Evolutionary conservation across 2,113 vertebrate genomes (phyloP).

Genomic region (Podilymbus podiceps): DNA sequence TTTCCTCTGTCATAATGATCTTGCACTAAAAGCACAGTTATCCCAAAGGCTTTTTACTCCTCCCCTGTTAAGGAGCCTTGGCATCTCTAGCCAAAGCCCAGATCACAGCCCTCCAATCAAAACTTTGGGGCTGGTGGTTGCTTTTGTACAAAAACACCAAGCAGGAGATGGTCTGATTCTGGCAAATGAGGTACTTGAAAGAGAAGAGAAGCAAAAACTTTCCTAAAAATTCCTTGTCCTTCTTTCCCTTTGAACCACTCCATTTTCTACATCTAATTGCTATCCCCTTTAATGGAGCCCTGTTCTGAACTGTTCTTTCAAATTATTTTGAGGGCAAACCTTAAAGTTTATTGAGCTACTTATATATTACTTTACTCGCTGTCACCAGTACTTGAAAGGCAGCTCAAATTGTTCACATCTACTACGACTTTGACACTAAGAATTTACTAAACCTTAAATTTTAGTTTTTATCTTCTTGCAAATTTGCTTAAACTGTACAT

Average conservation of each 20-base stretch:
- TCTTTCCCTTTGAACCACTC: background rate
- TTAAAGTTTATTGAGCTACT: background rate
- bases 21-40: background rate
- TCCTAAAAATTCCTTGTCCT: background rate
- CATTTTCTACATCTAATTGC: background rate
- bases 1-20: background rate
- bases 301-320: background rate
- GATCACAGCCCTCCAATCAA: background rate
- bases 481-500: background rate
- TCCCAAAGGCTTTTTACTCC: background rate
- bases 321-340: background rate
- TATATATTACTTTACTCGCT: background rate
- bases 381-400: background rate
- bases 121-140: background rate
- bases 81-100: background rate
- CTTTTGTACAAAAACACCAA: background rate
- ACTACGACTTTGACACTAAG: background rate
- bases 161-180: background rate
- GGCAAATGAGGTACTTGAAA: background rate
- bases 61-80: accelerated
- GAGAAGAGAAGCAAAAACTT: background rate
- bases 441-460: background rate
- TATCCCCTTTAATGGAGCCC: accelerated
- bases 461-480: background rate
- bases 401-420: background rate